phyloP scores from a whole-genome alignment of 2,888 invertebrate genomes.

The Norana najaformis region DNA sequence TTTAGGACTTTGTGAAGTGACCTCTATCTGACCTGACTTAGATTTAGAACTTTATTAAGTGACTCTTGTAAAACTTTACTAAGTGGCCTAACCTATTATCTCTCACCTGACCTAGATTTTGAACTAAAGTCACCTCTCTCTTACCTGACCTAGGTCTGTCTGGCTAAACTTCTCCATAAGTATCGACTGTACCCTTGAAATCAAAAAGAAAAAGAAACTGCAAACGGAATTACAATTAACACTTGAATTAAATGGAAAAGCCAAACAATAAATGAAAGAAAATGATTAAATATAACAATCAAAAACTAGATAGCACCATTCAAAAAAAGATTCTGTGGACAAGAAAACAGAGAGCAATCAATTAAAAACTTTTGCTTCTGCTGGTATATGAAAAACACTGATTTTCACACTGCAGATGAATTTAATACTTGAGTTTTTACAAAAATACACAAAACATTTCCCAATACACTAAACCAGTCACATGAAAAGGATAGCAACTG shows the following conservation, averaged over 20 bases:
- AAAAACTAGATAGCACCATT: neutral
- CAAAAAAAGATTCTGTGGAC: neutral
- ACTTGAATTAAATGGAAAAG: neutral
- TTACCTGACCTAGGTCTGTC: slow-evolving; percentile 18
- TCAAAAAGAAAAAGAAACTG: neutral
- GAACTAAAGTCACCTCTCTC: neutral
- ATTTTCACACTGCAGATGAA: neutral
- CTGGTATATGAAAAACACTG: too few relatives aligned
- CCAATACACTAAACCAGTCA: too few relatives aligned
- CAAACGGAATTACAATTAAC: neutral
- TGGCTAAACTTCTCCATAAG: neutral
- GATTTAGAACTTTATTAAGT: too few relatives aligned
- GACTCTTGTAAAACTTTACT: too few relatives aligned
- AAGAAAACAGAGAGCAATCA: neutral
- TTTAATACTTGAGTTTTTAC: too few relatives aligned
- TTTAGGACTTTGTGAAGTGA: neutral
- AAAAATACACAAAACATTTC: neutral
- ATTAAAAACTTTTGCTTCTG: neutral
- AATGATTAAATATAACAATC: neutral
- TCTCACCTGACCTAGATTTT: neutral
- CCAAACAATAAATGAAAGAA: neutral
- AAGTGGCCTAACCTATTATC: too few relatives aligned
- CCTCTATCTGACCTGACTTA: slow-evolving; percentile 4
- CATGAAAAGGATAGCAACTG: neutral
- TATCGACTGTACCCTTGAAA: slow-evolving; percentile 9